phyloP scores from a whole-genome alignment of 2,113 vertebrate genomes.

The Pangasianodon gigas region DNA sequence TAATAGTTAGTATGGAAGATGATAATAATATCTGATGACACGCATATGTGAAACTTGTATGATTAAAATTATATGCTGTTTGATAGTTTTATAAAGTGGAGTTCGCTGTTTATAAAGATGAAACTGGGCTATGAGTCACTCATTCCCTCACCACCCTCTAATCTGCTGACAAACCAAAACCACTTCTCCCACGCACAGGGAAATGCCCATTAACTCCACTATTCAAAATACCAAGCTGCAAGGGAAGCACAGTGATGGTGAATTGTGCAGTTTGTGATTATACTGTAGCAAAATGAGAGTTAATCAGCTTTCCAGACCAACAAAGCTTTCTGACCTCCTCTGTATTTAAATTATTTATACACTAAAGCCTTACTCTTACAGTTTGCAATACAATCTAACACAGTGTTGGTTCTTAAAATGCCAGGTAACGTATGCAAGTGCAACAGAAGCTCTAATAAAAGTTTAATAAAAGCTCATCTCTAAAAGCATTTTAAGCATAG shows the following conservation, averaged over 20 bases:
- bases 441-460: background rate
- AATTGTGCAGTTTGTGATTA: background rate
- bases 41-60: background rate
- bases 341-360: background rate
- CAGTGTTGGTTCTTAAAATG: background rate
- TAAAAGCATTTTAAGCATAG: background rate
- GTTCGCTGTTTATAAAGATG: constrained; percentile 1
- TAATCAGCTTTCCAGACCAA: background rate
- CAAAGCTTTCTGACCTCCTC: background rate
- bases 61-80: background rate
- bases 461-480: background rate
- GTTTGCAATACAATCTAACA: background rate
- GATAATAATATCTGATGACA: background rate
- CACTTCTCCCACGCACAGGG: constrained; percentile 29
- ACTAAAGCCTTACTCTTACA: background rate
- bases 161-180: constrained; percentile 36
- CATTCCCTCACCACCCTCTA: constrained; percentile 7
- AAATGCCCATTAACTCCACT: constrained; percentile 32
- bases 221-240: background rate
- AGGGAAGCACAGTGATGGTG: background rate
- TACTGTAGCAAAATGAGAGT: background rate
- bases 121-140: constrained; percentile 25
- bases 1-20: background rate
- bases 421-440: background rate
- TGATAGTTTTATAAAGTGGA: constrained; percentile 15